phyloP scores from a whole-genome alignment of 30 jellyfish, hydroid and myxozoan species.

The Sanderia malayensis region DNA sequence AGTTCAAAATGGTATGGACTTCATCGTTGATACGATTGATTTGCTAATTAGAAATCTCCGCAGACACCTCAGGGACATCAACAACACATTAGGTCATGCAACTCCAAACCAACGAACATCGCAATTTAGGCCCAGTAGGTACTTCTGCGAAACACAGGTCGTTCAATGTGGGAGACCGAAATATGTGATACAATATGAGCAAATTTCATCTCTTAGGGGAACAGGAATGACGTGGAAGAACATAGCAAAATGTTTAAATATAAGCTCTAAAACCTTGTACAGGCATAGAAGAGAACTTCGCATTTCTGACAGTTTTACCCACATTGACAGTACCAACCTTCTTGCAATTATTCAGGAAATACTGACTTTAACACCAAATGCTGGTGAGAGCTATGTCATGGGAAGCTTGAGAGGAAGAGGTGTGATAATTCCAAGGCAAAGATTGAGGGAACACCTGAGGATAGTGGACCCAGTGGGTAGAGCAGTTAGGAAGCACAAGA shows the following conservation, averaged over 20 bases:
- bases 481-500: not conserved
- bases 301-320: conserved; percentile 11
- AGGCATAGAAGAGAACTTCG: conserved; percentile 1
- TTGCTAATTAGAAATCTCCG: no score
- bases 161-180: conserved; percentile 7
- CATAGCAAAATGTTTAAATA: conserved; percentile 7
- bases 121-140: no score
- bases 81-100: no score
- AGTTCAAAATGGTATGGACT: no score
- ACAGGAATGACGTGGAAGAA: conserved; percentile 18
- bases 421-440: not conserved
- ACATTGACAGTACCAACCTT: not conserved
- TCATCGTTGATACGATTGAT: no score
- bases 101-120: no score
- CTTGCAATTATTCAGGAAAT: not conserved
- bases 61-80: no score
- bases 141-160: no score
- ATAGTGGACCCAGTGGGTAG: conserved; percentile 6
- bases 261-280: not conserved
- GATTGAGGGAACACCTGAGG: conserved; percentile 2
- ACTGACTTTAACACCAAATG: conserved; percentile 3
- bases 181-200: not conserved
- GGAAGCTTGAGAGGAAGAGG: conserved; percentile 20
- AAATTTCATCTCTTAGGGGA: conserved; percentile 4
- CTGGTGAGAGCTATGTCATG: conserved; percentile 2